phyloP scores from a whole-genome alignment of 2,888 invertebrate species.

The Melolontha melolontha region DNA sequence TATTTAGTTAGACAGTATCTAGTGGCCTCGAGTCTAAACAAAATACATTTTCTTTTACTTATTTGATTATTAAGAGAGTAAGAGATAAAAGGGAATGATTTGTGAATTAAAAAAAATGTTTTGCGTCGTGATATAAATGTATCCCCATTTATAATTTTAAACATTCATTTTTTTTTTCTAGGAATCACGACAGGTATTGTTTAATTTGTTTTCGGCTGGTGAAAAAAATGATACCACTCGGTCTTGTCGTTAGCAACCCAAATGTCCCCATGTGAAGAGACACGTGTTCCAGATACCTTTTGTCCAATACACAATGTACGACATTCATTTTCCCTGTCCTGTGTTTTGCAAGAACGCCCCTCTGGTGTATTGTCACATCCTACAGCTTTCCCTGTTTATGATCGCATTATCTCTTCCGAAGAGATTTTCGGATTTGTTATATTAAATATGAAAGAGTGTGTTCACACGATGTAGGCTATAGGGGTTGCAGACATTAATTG shows the following conservation, averaged over 20 bases:
- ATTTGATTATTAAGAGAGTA: no score
- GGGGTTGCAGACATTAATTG: no score
- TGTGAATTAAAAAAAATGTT: no score
- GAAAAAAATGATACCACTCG: constrained; percentile 21
- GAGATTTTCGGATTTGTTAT: constrained; percentile 41
- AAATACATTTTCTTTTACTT: no score
- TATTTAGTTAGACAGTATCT: no score
- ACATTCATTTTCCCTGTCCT: constrained; percentile 48
- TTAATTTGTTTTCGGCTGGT: no score
- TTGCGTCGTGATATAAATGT: no score
- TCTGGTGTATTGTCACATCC: constrained; percentile 32
- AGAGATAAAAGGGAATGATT: no score
- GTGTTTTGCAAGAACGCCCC: constrained; percentile 25
- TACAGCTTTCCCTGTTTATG: constrained; percentile 18
- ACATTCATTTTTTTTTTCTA: no score
- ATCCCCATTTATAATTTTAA: no score
- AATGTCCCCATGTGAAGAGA: constrained; percentile 48
- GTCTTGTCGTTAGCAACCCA: constrained; percentile 22
- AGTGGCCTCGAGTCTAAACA: no score
- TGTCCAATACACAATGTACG: constrained; percentile 48
- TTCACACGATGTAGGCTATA: constrained; percentile 3
- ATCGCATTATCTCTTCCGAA: constrained; percentile 30
- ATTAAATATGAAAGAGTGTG: constrained; percentile 31
- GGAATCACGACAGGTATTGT: no score
- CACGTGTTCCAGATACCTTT: constrained; percentile 51